A percentile compares a stretch with the other conserved stretches of the same genome.
These are phyloP conservation scores for Vanacampus margaritifer DNA, from an alignment of 2,113 vertebrate genomes.

Conservation along the genomic window DNA sequence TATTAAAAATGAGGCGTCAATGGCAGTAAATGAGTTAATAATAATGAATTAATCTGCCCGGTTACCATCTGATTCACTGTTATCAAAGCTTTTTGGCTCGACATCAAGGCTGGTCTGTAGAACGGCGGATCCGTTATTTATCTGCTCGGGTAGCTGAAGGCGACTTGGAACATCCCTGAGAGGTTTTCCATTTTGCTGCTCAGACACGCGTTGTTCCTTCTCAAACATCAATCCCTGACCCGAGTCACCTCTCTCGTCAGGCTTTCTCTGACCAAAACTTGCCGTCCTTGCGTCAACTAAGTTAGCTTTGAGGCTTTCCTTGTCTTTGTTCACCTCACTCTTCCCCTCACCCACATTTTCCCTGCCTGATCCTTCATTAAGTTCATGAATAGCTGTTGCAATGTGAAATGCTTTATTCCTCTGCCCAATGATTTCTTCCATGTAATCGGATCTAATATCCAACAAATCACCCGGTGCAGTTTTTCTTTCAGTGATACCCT, in stretches of 20 bases:
- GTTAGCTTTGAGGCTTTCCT: not conserved
- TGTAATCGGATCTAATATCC: constrained; percentile 67
- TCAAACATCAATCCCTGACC: not conserved
- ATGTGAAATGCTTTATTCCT: constrained; percentile 44
- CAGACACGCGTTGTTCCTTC: not conserved
- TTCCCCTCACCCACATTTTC: not conserved
- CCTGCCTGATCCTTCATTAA: not conserved
- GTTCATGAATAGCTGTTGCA: not conserved
- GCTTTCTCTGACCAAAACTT: not conserved
- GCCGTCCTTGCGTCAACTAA: not conserved
- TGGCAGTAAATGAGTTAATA: no score
- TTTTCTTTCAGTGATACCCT: not conserved
- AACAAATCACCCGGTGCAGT: constrained; percentile 16
- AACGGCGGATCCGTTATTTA: not conserved
- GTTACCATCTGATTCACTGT: constrained; percentile 83
- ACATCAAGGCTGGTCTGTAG: not conserved
- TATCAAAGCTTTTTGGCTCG: constrained; percentile 47
- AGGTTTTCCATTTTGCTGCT: not conserved
- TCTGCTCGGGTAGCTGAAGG: constrained; percentile 9
- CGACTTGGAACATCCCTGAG: not conserved
- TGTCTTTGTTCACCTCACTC: not conserved
- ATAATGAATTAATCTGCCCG: not conserved
- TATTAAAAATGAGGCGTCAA: no score
- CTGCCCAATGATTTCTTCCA: constrained; percentile 41
- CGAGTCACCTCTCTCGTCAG: not conserved